Evolutionary conservation across 1,140 invertebrate genomes (phyloP).

Genomic region (Heliconius hermathena): DNA sequence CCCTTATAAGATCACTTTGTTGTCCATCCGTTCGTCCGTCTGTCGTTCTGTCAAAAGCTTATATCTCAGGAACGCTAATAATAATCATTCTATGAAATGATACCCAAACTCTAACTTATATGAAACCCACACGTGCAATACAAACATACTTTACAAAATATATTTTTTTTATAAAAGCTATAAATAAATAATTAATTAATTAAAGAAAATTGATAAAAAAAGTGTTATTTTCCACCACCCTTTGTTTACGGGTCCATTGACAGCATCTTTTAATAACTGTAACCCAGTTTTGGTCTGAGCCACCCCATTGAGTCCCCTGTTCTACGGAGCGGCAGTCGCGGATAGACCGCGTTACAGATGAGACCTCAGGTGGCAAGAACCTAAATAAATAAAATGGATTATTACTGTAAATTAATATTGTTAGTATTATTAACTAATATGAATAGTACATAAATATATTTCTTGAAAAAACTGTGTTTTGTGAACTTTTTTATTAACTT

Average conservation of each 20-base stretch:
- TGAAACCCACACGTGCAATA: too few species aligned
- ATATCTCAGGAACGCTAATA: too few species aligned
- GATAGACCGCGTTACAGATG: slow-evolving; percentile 19
- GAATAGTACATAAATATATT: background rate
- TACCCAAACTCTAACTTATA: too few species aligned
- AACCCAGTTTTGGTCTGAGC: slow-evolving; percentile 3
- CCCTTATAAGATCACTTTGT: too few species aligned
- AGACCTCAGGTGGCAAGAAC: slow-evolving; percentile 10
- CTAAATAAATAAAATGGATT: background rate
- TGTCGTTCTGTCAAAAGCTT: too few species aligned
- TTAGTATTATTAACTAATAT: background rate
- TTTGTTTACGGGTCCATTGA: slow-evolving; percentile 12
- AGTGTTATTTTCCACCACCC: background rate
- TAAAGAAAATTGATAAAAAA: background rate
- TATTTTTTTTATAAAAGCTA: background rate
- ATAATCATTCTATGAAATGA: too few species aligned
- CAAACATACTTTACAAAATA: too few species aligned
- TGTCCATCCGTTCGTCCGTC: too few species aligned
- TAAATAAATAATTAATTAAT: background rate
- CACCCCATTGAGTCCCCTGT: slow-evolving; percentile 21
- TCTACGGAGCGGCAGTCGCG: slow-evolving; percentile 23
- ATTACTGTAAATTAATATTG: background rate
- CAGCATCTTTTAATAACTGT: slow-evolving; percentile 15
- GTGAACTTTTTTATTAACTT: background rate
- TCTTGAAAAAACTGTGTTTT: background rate